A percentile compares a stretch with the other conserved stretches of the same genome.
Conservation (phyloP, 2,888 invertebrate species). For the Macaria notata region DNA sequence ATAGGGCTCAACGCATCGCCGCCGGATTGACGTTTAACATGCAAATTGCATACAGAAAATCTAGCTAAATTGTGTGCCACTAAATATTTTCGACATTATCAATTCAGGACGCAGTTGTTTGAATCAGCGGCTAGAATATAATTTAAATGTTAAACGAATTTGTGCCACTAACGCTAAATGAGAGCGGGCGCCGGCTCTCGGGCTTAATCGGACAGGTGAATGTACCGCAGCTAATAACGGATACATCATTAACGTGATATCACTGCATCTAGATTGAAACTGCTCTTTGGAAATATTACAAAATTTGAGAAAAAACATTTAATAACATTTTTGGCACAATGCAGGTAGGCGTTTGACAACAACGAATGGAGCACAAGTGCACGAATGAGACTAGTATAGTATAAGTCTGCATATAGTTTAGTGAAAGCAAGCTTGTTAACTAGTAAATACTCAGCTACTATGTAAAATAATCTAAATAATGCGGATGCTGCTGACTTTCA, state of each 20-base stretch:
- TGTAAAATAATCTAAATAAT: too few relatives aligned
- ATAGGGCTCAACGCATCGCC: constrained; percentile 77
- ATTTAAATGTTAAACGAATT: constrained; percentile 80
- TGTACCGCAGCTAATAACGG: constrained; percentile 28
- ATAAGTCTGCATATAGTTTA: too few relatives aligned
- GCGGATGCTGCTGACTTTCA: too few relatives aligned
- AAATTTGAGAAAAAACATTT: too few relatives aligned
- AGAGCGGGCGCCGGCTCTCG: constrained; percentile 57
- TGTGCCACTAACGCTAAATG: constrained; percentile 72
- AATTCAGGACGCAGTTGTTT: constrained; percentile 76
- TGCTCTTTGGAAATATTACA: too few relatives aligned
- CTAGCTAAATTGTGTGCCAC: constrained; percentile 76
- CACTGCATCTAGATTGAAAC: background rate
- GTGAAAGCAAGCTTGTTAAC: too few relatives aligned
- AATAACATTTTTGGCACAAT: too few relatives aligned
- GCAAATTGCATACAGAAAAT: constrained; percentile 81
- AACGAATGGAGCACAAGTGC: too few relatives aligned
- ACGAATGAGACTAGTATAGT: too few relatives aligned
- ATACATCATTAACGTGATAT: constrained; percentile 4
- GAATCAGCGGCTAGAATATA: constrained; percentile 73
- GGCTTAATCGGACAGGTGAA: constrained; percentile 66
- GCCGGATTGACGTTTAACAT: constrained; percentile 79
- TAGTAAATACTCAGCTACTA: too few relatives aligned
- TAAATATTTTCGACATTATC: constrained; percentile 78
- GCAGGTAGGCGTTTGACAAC: too few relatives aligned